Percentiles rank a stretch among this genome's conserved stretches.
Conservation (phyloP, 2,888 invertebrate genomes). For the Fragum sueziense region DNA sequence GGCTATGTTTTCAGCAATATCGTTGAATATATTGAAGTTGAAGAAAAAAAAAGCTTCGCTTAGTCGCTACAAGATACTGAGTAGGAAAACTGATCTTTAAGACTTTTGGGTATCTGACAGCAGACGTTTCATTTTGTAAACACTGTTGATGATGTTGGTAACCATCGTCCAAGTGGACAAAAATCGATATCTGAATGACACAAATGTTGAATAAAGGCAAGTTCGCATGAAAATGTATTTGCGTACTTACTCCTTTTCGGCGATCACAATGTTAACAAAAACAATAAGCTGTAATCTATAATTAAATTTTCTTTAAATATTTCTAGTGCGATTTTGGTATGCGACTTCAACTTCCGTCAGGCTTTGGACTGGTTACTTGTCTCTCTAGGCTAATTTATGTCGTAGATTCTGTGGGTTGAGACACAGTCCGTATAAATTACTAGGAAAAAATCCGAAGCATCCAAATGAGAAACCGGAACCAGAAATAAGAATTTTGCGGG, state of each 20-base stretch:
- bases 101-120: too few species aligned
- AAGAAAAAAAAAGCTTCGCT: too few species aligned
- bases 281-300: too few species aligned
- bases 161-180: background rate
- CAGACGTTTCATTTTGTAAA: slow-evolving; percentile 1
- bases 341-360: slow-evolving; percentile 55
- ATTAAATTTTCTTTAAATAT: background rate
- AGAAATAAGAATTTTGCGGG: slow-evolving; percentile 36
- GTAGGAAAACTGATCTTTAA: too few species aligned
- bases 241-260: too few species aligned
- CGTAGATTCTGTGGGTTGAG: background rate
- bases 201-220: too few species aligned
- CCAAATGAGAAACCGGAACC: slow-evolving; percentile 45
- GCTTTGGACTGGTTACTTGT: background rate
- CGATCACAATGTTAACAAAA: too few species aligned
- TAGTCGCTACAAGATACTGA: too few species aligned
- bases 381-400: background rate
- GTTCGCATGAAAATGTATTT: too few species aligned
- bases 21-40: too few species aligned
- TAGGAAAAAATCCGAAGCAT: background rate
- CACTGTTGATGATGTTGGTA: slow-evolving; percentile 13
- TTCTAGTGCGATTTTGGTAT: slow-evolving; percentile 41
- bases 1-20: too few species aligned
- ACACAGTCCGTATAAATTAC: slow-evolving; percentile 43
- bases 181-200: background rate